phyloP scores from a whole-genome alignment of 2,113 vertebrate species.

The Orientallactaga bullata region DNA sequence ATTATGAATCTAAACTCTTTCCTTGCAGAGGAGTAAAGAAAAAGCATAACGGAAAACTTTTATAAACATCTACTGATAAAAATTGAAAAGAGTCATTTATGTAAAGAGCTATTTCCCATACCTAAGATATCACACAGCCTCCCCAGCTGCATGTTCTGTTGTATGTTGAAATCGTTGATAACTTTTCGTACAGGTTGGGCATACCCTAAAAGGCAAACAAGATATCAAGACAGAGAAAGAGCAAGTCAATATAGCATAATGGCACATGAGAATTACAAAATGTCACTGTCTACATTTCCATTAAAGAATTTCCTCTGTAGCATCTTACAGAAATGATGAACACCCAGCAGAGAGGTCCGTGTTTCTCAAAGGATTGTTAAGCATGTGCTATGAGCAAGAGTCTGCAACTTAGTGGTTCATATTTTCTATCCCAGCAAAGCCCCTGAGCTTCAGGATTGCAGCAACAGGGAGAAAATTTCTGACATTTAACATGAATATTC shows the following conservation, averaged over 20 bases:
- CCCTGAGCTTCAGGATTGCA: background rate
- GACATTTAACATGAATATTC: constrained; percentile 35
- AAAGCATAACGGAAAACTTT: constrained; percentile 8
- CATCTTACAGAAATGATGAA: background rate
- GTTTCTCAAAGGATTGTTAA: background rate
- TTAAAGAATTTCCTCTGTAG: background rate
- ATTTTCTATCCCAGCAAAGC: background rate
- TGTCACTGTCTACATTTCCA: constrained; percentile 21
- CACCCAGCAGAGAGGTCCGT: background rate
- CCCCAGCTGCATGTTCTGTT: constrained; percentile 93
- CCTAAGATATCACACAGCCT: constrained; percentile 93
- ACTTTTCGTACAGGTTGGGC: constrained; percentile 83
- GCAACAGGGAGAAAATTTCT: constrained; percentile 20
- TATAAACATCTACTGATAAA: constrained; percentile 46
- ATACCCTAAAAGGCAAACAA: constrained; percentile 88
- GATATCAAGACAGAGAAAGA: constrained; percentile 53
- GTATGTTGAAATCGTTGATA: constrained; percentile 85
- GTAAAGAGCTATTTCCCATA: constrained; percentile 76
- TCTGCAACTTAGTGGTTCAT: background rate
- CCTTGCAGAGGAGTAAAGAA: background rate
- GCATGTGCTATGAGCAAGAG: background rate
- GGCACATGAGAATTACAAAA: background rate
- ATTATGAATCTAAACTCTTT: constrained; percentile 26
- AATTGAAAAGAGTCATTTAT: background rate
- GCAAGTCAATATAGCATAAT: background rate